Percentiles rank a stretch among this genome's conserved stretches.
phyloP scores from a whole-genome alignment of 2,797 vertebrate genomes.

The Propithecus perrieri region DNA sequence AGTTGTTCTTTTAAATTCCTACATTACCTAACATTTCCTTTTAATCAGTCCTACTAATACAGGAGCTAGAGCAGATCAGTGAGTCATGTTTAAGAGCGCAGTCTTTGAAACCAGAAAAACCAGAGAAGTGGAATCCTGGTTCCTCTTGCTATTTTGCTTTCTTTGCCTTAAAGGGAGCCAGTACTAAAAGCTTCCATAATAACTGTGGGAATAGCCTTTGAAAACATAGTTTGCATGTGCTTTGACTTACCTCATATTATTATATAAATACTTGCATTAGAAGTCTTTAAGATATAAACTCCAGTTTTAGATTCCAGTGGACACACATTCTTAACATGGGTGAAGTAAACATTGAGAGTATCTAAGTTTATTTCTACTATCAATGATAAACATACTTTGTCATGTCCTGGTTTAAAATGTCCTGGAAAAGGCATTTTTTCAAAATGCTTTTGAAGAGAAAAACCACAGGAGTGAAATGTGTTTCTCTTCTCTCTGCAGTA shows the following conservation, averaged over 20 bases:
- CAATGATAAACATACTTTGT: not conserved
- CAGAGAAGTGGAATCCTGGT: not conserved
- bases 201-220: not conserved
- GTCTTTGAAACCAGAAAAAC: not conserved
- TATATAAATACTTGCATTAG: conserved; percentile 58
- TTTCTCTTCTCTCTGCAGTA: not conserved
- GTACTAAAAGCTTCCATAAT: not conserved
- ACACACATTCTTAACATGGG: conserved; percentile 71
- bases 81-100: not conserved
- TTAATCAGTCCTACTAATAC: not conserved
- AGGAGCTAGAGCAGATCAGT: not conserved
- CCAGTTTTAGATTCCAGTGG: conserved; percentile 71
- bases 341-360: conserved; percentile 40
- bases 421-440: not conserved
- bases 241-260: conserved; percentile 57
- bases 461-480: not conserved
- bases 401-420: not conserved
- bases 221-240: not conserved
- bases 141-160: not conserved
- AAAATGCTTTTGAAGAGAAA: not conserved
- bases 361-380: not conserved
- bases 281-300: conserved; percentile 59
- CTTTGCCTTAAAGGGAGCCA: not conserved
- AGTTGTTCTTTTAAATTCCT: not conserved
- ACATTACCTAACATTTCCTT: not conserved